Evolutionary conservation across 2,113 vertebrate species (phyloP), one percentile per base, ranked within the genome.

Genomic region (Nannospalax galili): DNA sequence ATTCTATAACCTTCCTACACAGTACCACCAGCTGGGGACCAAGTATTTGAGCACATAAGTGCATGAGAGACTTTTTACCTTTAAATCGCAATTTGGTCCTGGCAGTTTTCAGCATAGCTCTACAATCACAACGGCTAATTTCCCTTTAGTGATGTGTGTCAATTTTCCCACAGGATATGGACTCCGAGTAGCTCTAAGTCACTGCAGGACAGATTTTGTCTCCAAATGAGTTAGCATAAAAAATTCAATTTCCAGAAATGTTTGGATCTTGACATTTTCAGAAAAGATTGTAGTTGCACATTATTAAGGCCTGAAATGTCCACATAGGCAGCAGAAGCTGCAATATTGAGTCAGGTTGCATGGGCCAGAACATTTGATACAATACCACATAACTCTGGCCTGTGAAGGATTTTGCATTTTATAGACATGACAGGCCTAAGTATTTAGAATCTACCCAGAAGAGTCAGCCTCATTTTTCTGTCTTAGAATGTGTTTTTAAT

Each of bases 221-320:
- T 67, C 56, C 48, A 69, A 48, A 7, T 22, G 40, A 82, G 22
- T 92, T 26, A 45, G 48, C 24, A 35, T 48, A 70, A 60, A 88
- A 16, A 30, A 52, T 58, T 93, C 62, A 45, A 28, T 84, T 95
- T 95, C 79, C 35, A 91, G 70, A 78, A 87, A 73, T 24, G 32
- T 85, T 58, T 60, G 20, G 48, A 64, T 69, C n/a, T 96, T 62
- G n/a, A 24, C 37, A 9, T 45, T 24, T 17, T 85, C 64, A 19
- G 3, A 17, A 60, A 24, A 84, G 20, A 20, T 37, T 58, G 17
- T 45, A 28, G 32, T 28, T 28, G 2, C 11, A 1, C 2, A 35
- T 24, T 62, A 20, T 48, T 45, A 69, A 65, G 40, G 28, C 42
- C n/a, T 12, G 40, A n/a, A 84, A 58, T 74, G 58, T n/a, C 40